phyloP scores from a whole-genome alignment of 1,140 invertebrate species.

The Rhyacophila brunnea region DNA sequence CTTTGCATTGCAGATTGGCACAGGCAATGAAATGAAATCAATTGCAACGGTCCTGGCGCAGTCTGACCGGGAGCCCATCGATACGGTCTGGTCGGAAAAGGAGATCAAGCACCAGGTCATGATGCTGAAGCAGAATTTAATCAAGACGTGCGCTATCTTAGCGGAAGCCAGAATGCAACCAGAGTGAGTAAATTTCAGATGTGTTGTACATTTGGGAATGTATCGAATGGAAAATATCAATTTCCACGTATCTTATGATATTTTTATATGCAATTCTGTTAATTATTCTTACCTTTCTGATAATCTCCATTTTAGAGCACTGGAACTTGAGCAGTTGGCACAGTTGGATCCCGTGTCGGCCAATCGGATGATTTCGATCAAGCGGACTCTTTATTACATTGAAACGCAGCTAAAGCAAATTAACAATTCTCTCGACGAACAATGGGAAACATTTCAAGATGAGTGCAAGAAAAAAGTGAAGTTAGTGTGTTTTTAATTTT shows the following conservation, averaged over 20 bases:
- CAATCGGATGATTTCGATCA: slow-evolving; percentile 56
- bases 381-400: slow-evolving; percentile 59
- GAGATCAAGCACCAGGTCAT: slow-evolving; percentile 44
- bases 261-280: too few relatives aligned
- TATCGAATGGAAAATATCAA: too few relatives aligned
- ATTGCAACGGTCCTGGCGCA: slow-evolving; percentile 36
- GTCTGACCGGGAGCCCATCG: slow-evolving; percentile 39
- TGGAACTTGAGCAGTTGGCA: slow-evolving; percentile 50
- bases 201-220: too few relatives aligned
- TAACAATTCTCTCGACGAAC: slow-evolving; percentile 57
- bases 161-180: slow-evolving; percentile 64
- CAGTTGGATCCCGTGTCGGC: slow-evolving; percentile 59
- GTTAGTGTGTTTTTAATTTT: slow-evolving; percentile 37
- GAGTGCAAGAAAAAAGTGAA: slow-evolving; percentile 48
- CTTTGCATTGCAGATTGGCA: slow-evolving; percentile 45
- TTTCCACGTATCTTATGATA: too few relatives aligned
- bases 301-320: slow-evolving; percentile 48
- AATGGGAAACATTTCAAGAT: slow-evolving; percentile 60
- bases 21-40: slow-evolving; percentile 51
- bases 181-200: slow-evolving; percentile 52
- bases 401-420: slow-evolving; percentile 61
- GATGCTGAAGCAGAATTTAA: slow-evolving; percentile 57
- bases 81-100: slow-evolving; percentile 46
- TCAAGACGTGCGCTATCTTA: slow-evolving; percentile 62
- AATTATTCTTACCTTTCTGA: too few relatives aligned